Base-by-base conservation (phyloP, 2,113 vertebrate species). In the Passer montanus region DNA sequence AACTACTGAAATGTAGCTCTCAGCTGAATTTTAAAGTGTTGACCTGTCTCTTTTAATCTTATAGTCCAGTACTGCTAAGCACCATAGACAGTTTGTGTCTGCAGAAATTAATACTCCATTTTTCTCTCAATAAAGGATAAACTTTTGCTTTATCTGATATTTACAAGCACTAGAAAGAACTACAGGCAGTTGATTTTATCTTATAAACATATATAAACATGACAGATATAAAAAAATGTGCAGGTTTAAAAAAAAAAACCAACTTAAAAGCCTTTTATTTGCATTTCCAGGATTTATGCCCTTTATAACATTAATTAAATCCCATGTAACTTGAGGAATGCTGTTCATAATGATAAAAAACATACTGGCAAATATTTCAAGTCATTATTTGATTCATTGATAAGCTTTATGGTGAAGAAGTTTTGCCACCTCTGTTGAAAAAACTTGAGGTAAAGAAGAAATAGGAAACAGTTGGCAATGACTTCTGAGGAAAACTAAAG, bases 31-130 rank as follows among this genome's bases (percentile, higher is more conserved):
- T 55, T 6, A 33, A 79, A 88, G 93, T 49, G 77, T 95, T 53
- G 53, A 35, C 93, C 88, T 94, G 88, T 83, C 79, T 94, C 88
- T 78, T 73, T 84, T 82, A 35, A 80, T 93, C 90, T 70, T 66
- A 17, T 3, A 74, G 58, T 10, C 46, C 30, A 18, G 11, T 22
- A 13, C 4, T 58, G 70, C 17, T 83, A 44, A 83, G 56, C 6
- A 46, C 43, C 50, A 22, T 2, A 50, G 59, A 52, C 56, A 46
- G 31, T 64, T 74, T 87, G 19, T 55, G 46, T 33, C 74, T 77
- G 89, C 35, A 66, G 43, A 66, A 89, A 85, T 69, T 73, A 80
- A 66, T 76, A 23, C 13, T 58, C 37, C 2, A 15, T 50, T 86
- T 84, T 78, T 49, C 3, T 47, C 39, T 49, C 55, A 73, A 59